Base-by-base conservation (phyloP, 1,140 invertebrate genomes). In the Macrocentrus cingulum region DNA sequence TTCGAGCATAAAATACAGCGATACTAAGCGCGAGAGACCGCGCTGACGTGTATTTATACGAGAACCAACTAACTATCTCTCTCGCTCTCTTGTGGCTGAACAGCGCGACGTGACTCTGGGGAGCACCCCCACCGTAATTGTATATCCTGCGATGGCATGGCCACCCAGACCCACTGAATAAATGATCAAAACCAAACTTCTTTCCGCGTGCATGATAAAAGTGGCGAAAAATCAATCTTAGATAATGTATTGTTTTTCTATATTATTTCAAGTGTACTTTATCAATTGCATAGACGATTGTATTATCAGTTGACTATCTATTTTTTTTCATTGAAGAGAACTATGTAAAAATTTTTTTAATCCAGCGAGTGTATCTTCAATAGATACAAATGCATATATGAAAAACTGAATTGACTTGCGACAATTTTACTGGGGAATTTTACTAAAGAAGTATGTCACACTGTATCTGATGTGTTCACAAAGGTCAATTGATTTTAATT, bases 41-140 rank as follows among this genome's bases (percentile, higher is more conserved):
- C 53, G 50, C 62, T 62, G 59, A 64, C 72, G 70, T 67, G 73
- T 77, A 77, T 77, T 77, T 76, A 77, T 77, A 77, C 73, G 66
- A 50, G 45, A 37, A 55, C 42, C 13, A 25, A n/a, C 9, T 48
- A 36, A 29, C 19, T 41, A 23, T 36, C n/a, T 45, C n/a, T 46
- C 15, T 36, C 22, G 15, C 6, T 22, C 13, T 8, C 36, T 39
- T 39, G 36, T 2, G 11, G 36, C n/a, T n/a, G n/a, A n/a, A n/a
- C n/a, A n/a, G n/a, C n/a, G 25, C 25, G 25, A 39, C 36, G 36
- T 39, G 36, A 41, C 50, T 22, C 37, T 39, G 7, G 50, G 50
- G 9, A 41, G 36, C 50, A 39, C 50, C 50, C 32, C 53, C 53
- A 55, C 25, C 39, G 52, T 42, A 44, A 54, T 44, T 18, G 32